Percentiles rank a stretch among this genome's conserved stretches.
Conservation (phyloP, 1,140 invertebrate genomes). For the Platyura marginata region DNA sequence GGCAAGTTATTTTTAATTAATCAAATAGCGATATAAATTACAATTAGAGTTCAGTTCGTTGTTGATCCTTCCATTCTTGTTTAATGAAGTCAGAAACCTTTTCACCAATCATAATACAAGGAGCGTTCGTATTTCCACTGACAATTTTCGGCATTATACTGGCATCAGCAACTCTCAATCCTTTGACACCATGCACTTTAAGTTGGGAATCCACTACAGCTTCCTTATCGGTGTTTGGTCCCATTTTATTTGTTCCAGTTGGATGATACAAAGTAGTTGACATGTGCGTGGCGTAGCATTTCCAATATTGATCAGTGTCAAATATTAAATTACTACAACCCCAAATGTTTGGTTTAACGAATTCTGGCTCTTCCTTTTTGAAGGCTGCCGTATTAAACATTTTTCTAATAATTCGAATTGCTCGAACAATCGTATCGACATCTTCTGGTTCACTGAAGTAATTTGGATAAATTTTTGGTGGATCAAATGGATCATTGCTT, state of each 20-base stretch:
- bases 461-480: conserved; percentile 58
- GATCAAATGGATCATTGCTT: conserved; percentile 35
- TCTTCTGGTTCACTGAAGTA: conserved; percentile 46
- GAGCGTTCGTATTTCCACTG: conserved; percentile 3
- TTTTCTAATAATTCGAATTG: conserved; percentile 24
- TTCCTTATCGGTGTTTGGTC: conserved; percentile 11
- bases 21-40: not conserved
- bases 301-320: conserved; percentile 19
- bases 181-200: conserved; percentile 31
- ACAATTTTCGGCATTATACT: conserved; percentile 5
- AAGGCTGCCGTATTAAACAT: conserved; percentile 27
- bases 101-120: conserved; percentile 30
- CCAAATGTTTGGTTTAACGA: conserved; percentile 25
- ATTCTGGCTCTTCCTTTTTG: conserved; percentile 26
- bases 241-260: conserved; percentile 59
- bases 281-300: conserved; percentile 13
- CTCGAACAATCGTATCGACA: conserved; percentile 40
- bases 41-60: not conserved
- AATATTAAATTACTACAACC: conserved; percentile 23
- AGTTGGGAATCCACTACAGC: conserved; percentile 28
- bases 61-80: conserved; percentile 14
- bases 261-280: conserved; percentile 23
- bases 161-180: conserved; percentile 52
- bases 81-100: conserved; percentile 33
- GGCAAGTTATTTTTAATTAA: not conserved